phyloP scores from a whole-genome alignment of 2,113 vertebrate species.

The Lates calcarifer region DNA sequence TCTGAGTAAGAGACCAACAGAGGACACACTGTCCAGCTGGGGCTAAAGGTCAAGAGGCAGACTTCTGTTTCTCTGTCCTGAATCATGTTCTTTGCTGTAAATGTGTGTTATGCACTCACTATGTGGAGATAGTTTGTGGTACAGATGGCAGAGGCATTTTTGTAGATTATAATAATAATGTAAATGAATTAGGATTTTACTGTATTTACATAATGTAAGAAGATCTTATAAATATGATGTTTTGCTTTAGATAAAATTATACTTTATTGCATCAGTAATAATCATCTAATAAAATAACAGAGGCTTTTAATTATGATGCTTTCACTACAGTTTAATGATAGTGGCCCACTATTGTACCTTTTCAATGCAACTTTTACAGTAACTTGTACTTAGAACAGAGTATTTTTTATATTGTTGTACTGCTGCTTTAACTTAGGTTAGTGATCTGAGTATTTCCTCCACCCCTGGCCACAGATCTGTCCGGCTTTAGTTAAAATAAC shows the following conservation, averaged over 20 bases:
- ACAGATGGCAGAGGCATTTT: neutral
- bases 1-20: conserved; percentile 39
- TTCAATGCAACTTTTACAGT: no score
- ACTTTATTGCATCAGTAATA: no score
- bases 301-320: no score
- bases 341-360: no score
- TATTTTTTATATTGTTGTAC: neutral
- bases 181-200: no score
- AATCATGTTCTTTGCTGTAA: neutral
- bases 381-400: no score
- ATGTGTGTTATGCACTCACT: no score
- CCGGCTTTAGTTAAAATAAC: neutral
- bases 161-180: neutral
- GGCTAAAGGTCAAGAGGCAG: neutral
- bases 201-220: no score
- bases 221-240: no score
- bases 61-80: neutral
- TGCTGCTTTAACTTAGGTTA: neutral
- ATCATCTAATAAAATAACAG: no score
- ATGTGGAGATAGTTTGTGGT: neutral
- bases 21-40: conserved; percentile 2
- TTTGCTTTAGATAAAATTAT: no score
- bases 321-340: no score
- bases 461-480: neutral
- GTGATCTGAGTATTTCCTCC: neutral